Base-by-base conservation (phyloP, 2,113 vertebrate genomes). In the Mobula birostris region DNA sequence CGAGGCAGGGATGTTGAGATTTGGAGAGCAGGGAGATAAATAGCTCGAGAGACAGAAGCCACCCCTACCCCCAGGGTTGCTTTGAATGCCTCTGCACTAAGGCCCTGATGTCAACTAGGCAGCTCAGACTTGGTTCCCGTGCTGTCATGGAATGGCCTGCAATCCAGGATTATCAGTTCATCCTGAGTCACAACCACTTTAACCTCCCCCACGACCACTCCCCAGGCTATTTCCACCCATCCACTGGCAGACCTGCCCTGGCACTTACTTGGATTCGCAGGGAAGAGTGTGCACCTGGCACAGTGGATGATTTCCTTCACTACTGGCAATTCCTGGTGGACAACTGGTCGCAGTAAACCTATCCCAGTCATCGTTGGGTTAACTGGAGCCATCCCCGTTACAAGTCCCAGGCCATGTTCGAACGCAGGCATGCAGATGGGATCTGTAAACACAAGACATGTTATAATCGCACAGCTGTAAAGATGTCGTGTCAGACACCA, bases 241-340 rank as follows among this genome's bases (percentile, higher is more conserved):
- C 72, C 72, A 2, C 21, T 24, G 19, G 72, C 72, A 24, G 21
- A 6, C 70, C 70, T 14, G 36, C 19, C 29, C 9, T 72, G n/a
- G 27, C 21, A 96, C 98, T 98, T 97, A 99, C 99, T 99, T 95
- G 98, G 98, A 96, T 99, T 99, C 96, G 98, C 98, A 94, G 99
- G 98, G 94, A 99, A 99, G 93, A 99, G 98, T 0, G 98, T 99
- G 96, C 98, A 99, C 96, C 98, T 99, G 96, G 98, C 98, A 97
- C 97, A 98, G 95, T 99, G 98, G 95, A 99, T 98, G 32, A 99
- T 99, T 97, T 99, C 98, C 96, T 99, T 99, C 95, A 99, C 96
- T 72, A 98, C 95, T 12, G 98, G 97, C 95, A 98, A 96, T 95
- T 98, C 98, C 7, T 98, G 95, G 19, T 97, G 97, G 0, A 96